These are phyloP conservation scores for Nemopilema nomurai DNA, from an alignment of 30 jellyfish, hydroid and myxozoan genomes.

Conservation along the genomic window DNA sequence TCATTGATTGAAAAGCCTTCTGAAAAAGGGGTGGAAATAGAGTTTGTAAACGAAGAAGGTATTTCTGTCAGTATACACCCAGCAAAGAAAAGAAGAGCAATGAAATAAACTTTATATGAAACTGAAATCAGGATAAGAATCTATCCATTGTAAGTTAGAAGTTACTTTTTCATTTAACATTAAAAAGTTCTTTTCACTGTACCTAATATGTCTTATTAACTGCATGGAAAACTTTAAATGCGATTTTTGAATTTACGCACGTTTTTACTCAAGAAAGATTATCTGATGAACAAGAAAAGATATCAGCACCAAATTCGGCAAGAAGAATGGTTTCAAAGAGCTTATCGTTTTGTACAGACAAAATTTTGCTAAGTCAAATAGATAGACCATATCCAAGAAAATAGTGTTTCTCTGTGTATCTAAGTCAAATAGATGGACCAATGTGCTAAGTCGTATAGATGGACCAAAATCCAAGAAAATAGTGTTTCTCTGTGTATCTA, in stretches of 20 bases:
- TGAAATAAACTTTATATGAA: not conserved
- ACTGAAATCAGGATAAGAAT: not conserved
- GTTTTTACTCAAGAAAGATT: not conserved
- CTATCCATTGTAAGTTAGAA: not conserved
- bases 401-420: no score
- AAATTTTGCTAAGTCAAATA: not conserved
- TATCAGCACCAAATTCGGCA: not conserved
- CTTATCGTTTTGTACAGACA: not conserved
- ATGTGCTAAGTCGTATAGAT: no score
- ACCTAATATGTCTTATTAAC: not conserved
- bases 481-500: not conserved
- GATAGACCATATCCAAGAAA: no score
- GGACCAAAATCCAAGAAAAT: not conserved
- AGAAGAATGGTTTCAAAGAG: not conserved
- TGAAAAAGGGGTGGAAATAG: not conserved
- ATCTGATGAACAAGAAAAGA: not conserved
- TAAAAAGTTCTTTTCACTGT: not conserved
- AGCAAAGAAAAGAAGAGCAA: not conserved
- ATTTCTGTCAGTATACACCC: not conserved
- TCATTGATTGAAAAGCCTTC: not conserved
- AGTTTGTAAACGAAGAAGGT: constrained; percentile 8
- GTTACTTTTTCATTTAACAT: not conserved
- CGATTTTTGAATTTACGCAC: not conserved
- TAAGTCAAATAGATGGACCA: no score
- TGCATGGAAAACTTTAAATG: not conserved